These are phyloP conservation scores for Channa maculata DNA, from an alignment of 2,113 vertebrate genomes.

Conservation along the genomic window DNA sequence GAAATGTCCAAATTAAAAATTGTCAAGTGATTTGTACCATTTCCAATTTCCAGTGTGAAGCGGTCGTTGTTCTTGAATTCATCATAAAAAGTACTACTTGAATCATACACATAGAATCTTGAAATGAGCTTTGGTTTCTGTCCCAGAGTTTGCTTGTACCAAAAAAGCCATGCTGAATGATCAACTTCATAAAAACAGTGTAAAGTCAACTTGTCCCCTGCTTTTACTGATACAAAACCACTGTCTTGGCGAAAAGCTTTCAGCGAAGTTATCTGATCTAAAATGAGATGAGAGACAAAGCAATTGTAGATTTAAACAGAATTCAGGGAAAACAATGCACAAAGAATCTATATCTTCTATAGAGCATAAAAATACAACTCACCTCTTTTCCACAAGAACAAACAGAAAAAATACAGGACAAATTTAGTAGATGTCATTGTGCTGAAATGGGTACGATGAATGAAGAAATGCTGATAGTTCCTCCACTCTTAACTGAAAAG, in stretches of 20 bases:
- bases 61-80: not conserved
- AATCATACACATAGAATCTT: not conserved
- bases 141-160: conserved; percentile 61
- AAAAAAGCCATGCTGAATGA: not conserved
- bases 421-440: too few species aligned
- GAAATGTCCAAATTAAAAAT: conserved; percentile 11
- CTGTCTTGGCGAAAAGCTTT: accelerated
- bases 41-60: conserved; percentile 4
- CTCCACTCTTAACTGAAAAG: too few species aligned
- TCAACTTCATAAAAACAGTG: not conserved
- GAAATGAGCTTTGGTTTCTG: conserved; percentile 36
- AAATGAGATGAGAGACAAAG: not conserved
- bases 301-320: too few species aligned
- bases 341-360: too few species aligned
- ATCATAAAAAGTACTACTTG: not conserved
- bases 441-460: not conserved
- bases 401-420: too few species aligned
- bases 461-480: not conserved
- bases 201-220: conserved; percentile 14
- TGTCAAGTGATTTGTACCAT: not conserved
- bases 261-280: conserved; percentile 2
- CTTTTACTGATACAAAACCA: not conserved
- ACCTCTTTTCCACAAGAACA: too few species aligned
- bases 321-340: too few species aligned
- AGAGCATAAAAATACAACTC: too few species aligned